Evolutionary conservation across 1,140 invertebrate species (phyloP), one percentile per base, ranked within the genome.

Genomic region (Oncopodura yosiiana): DNA sequence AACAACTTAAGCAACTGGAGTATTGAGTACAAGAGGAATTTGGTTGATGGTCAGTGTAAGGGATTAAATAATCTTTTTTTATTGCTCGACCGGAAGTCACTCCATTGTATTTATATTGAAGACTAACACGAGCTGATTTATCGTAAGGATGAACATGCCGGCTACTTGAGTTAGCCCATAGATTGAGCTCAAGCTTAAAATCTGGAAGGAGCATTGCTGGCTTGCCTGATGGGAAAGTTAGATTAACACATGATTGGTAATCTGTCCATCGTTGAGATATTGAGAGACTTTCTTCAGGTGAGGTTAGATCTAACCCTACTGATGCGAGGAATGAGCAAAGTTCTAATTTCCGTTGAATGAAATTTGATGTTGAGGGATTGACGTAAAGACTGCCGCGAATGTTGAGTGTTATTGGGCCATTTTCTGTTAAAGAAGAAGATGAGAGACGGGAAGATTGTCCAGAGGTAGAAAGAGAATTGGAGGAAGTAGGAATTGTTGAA

Each of bases 1-100:
- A 70, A 68, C 92, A 96, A 42, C 87, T 78, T 5, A 93, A 69
- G 67, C 92, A 96, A 66, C 86, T 94, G 42, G 73, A 77, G 65
- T 92, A 88, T 19, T 78, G 73, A 0, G 70, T 67, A 66, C 93
- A 96, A n/a, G 78, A 74, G 0, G 85, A 86, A 48, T 53, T 43
- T 14, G 9, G 2, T 30, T 29, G 19, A 16, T 45, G 18, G 9
- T 8, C 19, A 62, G 44, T 38, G 30, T 38, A 63, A 2, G 55
- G 52, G 5, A 54, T 19, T 2, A 63, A 34, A 45, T 60, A 53
- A 11, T 63, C 61, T 27, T 60, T 59, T 16, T 37, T 58, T 16
- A 53, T 21, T 19, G 37, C 26, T 54, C 39, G 38, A 0, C 21
- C 21, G 24, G 38, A 29, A 29, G 29, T 42, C 30, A 46, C 27